Base-by-base conservation (phyloP, 1,140 invertebrate genomes). In the Tribolium castaneum region DNA sequence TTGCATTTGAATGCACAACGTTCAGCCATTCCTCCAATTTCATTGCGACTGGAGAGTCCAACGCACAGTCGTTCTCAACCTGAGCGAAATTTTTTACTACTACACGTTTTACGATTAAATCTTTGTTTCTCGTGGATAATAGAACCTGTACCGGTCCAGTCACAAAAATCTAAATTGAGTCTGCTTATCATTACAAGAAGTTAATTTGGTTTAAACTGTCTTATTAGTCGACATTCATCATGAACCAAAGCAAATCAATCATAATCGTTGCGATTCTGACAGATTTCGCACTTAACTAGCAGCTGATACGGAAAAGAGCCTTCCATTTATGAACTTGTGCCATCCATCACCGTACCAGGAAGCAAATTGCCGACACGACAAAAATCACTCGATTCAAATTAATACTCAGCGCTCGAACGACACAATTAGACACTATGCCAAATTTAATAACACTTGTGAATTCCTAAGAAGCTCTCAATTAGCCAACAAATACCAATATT, bases 281-380 rank as follows among this genome's bases (percentile, higher is more conserved):
- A 45, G 76, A 75, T 62, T 75, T 74, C 59, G 16, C 72, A 45
- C 66, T 78, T 35, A 78, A 75, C 77, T 78, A 73, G 39, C 54
- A 25, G 39, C 51, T 52, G n/a, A 73, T 70, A 78, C 10, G 71
- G 59, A 49, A 35, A 14, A 54, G 45, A 22, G 30, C 19, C 30
- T 54, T 39, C 50, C 49, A 54, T 73, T 78, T 78, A 75, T 75
- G 71, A 78, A 70, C 71, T 50, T 49, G 66, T 39, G 71, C 70
- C 77, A 78, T 78, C 72, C 71, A 78, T 78, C 77, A 78, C 34
- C 2, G 30, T n/a, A 74, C 19, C 59, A 62, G 56, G 59, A 73
- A 73, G 56, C 35, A 19, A 39, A 49, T 76, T 14, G 56, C 56
- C 13, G n/a, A 12, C 16, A 12, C n/a, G 52, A 50, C 59, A 51